These are phyloP conservation scores for Fopius arisanus DNA, from an alignment of 1,140 invertebrate genomes.

Conservation along the genomic window DNA sequence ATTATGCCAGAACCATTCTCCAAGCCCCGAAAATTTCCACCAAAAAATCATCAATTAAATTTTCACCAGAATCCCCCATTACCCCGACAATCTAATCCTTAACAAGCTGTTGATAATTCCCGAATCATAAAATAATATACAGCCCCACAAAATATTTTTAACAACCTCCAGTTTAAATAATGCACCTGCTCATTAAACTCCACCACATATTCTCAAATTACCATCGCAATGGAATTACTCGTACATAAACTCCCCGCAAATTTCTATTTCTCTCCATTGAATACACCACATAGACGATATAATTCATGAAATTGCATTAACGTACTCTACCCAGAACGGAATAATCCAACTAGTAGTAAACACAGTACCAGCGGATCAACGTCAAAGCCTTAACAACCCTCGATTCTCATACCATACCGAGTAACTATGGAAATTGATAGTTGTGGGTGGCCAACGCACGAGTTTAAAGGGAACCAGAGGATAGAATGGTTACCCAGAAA, in stretches of 20 bases:
- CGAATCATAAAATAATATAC: not conserved
- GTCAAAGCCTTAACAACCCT: not conserved
- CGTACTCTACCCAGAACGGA: not conserved
- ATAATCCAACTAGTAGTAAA: conserved; percentile 9
- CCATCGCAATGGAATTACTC: not conserved
- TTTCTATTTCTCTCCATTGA: not conserved
- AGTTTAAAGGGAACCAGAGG: not conserved
- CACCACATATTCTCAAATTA: not conserved
- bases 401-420: not conserved
- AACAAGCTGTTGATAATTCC: too few relatives aligned
- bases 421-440: conserved; percentile 9
- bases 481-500: conserved; percentile 4
- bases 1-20: too few relatives aligned
- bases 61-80: too few relatives aligned
- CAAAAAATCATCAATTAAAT: too few relatives aligned
- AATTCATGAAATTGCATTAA: conserved; percentile 7
- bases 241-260: not conserved
- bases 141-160: not conserved
- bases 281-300: not conserved
- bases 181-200: not conserved
- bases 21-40: too few relatives aligned
- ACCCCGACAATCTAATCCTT: too few relatives aligned
- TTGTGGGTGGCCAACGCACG: not conserved
- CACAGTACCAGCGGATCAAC: conserved; percentile 4
- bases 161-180: not conserved